A percentile compares a stretch with the other conserved stretches of the same genome.
These are phyloP conservation scores for Anas bahamensis DNA, from an alignment of 2,797 vertebrate species.

Conservation along the genomic window DNA sequence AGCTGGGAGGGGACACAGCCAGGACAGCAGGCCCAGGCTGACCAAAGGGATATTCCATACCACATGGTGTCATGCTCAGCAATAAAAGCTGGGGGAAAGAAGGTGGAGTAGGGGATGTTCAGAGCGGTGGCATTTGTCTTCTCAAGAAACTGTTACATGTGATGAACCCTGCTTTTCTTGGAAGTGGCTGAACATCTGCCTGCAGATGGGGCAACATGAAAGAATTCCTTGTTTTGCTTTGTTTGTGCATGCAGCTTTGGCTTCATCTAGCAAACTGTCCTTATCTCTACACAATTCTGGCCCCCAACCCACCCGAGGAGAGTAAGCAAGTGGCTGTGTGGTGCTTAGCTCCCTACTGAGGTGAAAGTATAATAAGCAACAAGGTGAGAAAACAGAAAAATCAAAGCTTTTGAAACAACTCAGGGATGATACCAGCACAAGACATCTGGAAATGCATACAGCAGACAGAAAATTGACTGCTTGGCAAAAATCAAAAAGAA, in stretches of 20 bases:
- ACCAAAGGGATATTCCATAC: no score
- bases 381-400: not conserved
- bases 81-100: no score
- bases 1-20: no score
- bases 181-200: no score
- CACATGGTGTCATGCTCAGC: no score
- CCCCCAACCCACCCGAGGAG: not conserved
- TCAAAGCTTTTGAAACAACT: not conserved
- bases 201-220: no score
- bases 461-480: not conserved
- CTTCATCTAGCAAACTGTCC: not conserved
- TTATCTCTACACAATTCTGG: not conserved
- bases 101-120: no score
- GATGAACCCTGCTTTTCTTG: no score
- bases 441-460: accelerated
- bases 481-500: not conserved
- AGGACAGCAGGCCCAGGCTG: no score
- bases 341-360: not conserved
- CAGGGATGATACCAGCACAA: not conserved
- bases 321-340: not conserved
- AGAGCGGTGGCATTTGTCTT: no score
- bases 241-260: not conserved
- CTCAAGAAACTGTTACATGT: no score
- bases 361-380: not conserved
- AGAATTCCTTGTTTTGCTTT: not conserved